Conservation (phyloP, 2,888 invertebrate species). For the Tyria jacobaeae region DNA sequence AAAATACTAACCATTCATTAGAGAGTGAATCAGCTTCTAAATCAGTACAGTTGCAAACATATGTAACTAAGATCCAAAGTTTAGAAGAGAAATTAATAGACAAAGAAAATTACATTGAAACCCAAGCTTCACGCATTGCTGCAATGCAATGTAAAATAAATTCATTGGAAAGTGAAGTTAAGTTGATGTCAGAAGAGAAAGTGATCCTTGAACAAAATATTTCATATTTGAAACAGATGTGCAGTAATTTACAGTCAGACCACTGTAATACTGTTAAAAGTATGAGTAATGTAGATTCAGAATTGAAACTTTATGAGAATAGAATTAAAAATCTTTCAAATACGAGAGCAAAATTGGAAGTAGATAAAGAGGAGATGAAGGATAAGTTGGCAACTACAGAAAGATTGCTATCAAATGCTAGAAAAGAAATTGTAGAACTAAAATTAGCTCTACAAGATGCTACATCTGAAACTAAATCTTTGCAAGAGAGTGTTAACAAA, state of each 20-base stretch:
- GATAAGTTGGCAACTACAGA: conserved; percentile 87
- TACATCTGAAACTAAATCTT: conserved; percentile 86
- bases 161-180: conserved; percentile 78
- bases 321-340: conserved; percentile 80
- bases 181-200: conserved; percentile 78
- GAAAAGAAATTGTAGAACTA: conserved; percentile 88
- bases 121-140: conserved; percentile 71
- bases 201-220: conserved; percentile 76
- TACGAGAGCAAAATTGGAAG: conserved; percentile 88
- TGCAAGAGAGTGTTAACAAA: conserved; percentile 83
- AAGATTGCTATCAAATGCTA: conserved; percentile 89
- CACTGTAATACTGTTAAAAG: conserved; percentile 58
- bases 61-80: conserved; percentile 81
- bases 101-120: conserved; percentile 77
- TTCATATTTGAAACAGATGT: conserved; percentile 78
- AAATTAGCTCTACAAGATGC: conserved; percentile 89
- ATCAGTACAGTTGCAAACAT: conserved; percentile 85
- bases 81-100: conserved; percentile 88
- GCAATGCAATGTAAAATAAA: conserved; percentile 74
- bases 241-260: conserved; percentile 71
- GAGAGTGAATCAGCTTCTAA: conserved; percentile 92
- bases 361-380: conserved; percentile 87
- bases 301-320: conserved; percentile 80
- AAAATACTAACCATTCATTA: conserved; percentile 92
- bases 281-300: conserved; percentile 70